phyloP scores from a whole-genome alignment of 2,888 invertebrate genomes.

The Sussaba pulchella region DNA sequence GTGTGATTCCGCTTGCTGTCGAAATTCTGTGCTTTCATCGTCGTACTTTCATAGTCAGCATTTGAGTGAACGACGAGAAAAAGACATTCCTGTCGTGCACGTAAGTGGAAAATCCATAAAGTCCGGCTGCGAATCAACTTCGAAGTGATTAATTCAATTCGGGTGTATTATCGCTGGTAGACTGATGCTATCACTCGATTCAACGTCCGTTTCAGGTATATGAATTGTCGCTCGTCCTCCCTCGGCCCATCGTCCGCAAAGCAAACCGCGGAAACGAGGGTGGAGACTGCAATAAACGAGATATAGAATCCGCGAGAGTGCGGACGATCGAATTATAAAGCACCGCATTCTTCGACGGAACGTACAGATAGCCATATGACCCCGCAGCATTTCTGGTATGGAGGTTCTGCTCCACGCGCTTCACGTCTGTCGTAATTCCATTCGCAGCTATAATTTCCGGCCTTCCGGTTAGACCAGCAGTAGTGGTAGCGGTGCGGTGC shows the following conservation, averaged over 20 bases:
- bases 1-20: too few species aligned
- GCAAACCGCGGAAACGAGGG: slow-evolving; percentile 54
- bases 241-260: slow-evolving; percentile 33
- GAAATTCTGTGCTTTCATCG: too few species aligned
- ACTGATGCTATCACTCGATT: slow-evolving; percentile 46
- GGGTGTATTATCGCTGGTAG: slow-evolving; percentile 41
- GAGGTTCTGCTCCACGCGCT: slow-evolving; percentile 27
- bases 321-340: slow-evolving; percentile 64
- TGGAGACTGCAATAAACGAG: slow-evolving; percentile 32
- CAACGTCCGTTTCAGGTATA: slow-evolving; percentile 39
- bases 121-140: neutral
- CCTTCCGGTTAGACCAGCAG: slow-evolving; percentile 60
- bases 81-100: neutral
- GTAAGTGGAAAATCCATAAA: slow-evolving; percentile 1
- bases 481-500: slow-evolving; percentile 23
- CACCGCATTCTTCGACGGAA: slow-evolving; percentile 62
- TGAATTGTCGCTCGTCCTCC: slow-evolving; percentile 41
- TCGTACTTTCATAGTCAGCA: too few species aligned
- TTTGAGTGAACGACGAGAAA: neutral
- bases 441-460: slow-evolving; percentile 67
- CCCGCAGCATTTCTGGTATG: slow-evolving; percentile 40
- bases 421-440: slow-evolving; percentile 60
- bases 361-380: slow-evolving; percentile 56
- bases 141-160: slow-evolving; percentile 53
- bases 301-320: slow-evolving; percentile 53